Evolutionary conservation across 2,113 vertebrate species (phyloP), one percentile per base, ranked within the genome.

Genomic region (Platysternon megacephalum): DNA sequence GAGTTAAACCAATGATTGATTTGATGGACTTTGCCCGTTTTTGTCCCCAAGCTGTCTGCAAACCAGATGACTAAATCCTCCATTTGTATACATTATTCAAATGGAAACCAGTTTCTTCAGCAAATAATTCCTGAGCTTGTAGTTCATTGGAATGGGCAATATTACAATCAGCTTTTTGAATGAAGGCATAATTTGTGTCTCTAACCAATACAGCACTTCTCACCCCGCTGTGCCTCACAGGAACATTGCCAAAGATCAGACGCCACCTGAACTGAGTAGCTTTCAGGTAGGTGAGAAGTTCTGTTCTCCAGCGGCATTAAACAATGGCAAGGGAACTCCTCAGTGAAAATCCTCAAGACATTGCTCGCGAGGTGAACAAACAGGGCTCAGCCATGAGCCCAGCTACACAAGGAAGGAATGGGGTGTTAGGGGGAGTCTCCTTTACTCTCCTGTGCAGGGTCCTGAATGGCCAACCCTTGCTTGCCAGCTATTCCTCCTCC

Each of bases 131-230:
- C 90, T 65, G 8, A 6, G 56, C 21, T 17, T 56, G 17, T 44
- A 26, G 22, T 44, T 83, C 82, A 49, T 52, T 79, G 32, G 76
- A 89, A 14, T 5, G 91, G 93, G 94, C 91, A 96, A 89, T 11
- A 55, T 84, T 4, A n/a, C n/a, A n/a, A n/a, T n/a, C n/a, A n/a
- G n/a, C n/a, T n/a, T n/a, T n/a, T n/a, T n/a, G n/a, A n/a, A n/a
- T n/a, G n/a, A n/a, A n/a, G n/a, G n/a, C n/a, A 68, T 82, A 28
- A 95, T 95, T 91, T 94, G 90, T 29, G 84, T 93, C 79, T 68
- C 93, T 84, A 91, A 90, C 86, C 93, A 84, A 26, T 89, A 11
- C 89, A 14, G 95, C 89, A 51, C 89, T 2, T 91, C 89, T 96
- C 95, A 91, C 87, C n/a, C 92, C 28, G 92, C 87, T 55, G 84